Evolutionary conservation across 1,140 invertebrate species (phyloP), one percentile per base, ranked within the genome.

Genomic region (Caenorhabditis remanei): DNA sequence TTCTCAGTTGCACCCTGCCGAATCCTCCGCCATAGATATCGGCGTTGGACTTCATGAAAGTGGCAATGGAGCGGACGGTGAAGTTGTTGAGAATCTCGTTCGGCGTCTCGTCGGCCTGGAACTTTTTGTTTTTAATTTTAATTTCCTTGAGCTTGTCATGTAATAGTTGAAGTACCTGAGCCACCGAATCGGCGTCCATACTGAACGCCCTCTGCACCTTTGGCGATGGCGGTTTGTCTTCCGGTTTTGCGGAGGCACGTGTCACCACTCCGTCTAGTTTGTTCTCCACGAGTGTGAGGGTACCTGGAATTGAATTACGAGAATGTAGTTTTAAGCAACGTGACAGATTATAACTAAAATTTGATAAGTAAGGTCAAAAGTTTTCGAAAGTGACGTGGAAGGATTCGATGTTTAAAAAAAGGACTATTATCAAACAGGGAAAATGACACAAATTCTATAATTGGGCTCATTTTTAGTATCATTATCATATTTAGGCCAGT

Each of bases 21-120:
- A 85, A 88, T 14, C 67, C 87, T 79, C 87, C 87, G 32, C 65
- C 87, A 32, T 88, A 88, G n/a, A 88, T 75, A 43, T 88, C 87
- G 6, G 83, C 83, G 14, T 85, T 65, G 0, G 83, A 56, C 13
- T 83, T 85, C 87, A 88, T 88, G 67, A 88, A 88, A 9, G 87
- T 83, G 40, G 87, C 87, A 21, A 88, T 83, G 16, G 83, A 85
- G 32, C 83, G 83, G 21, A 88, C 65, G 13, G 87, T 88, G 67
- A 88, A 85, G 67, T 85, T 85, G 84, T 88, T 88, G 16, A 85
- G 43, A n/a, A 67, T 50, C 46, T 88, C 87, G 75, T 79, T 85
- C n/a, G 87, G 48, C 56, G 50, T 50, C 24, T 71, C 85, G 40
- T 56, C 58, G 8, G 32, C n/a, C 65, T 71, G 71, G 6, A 24